Conservation (phyloP, 1,140 invertebrate genomes). For the Drosophila burlai region DNA sequence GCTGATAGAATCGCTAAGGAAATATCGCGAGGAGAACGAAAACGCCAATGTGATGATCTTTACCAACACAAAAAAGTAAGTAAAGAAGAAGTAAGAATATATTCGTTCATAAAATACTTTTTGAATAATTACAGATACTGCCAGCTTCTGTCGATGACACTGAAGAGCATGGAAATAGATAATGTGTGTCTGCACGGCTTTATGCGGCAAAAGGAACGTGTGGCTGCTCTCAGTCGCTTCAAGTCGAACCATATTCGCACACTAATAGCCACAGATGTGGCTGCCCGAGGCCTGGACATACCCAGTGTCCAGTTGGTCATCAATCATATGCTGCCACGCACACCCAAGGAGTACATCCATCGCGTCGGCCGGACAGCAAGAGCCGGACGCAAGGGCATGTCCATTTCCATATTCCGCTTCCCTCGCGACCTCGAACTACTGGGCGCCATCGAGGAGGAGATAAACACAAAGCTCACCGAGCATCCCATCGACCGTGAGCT, state of each 20-base stretch:
- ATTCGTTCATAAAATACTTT: not conserved
- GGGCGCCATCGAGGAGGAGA: slow-evolving; percentile 93
- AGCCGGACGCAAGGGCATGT: slow-evolving; percentile 93
- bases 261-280: slow-evolving; percentile 98
- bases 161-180: slow-evolving; percentile 94
- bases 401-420: slow-evolving; percentile 94
- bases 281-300: slow-evolving; percentile 96
- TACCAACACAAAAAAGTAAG: slow-evolving; percentile 96
- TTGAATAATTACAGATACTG: slow-evolving; percentile 88
- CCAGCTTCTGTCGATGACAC: slow-evolving; percentile 93
- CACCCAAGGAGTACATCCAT: slow-evolving; percentile 98
- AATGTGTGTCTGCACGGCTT: slow-evolving; percentile 95
- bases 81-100: not conserved
- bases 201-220: slow-evolving; percentile 92
- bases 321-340: slow-evolving; percentile 96
- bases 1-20: slow-evolving; percentile 94
- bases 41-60: slow-evolving; percentile 96
- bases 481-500: slow-evolving; percentile 92
- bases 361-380: slow-evolving; percentile 98
- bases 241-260: slow-evolving; percentile 94
- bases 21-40: slow-evolving; percentile 90
- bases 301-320: slow-evolving; percentile 96
- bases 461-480: slow-evolving; percentile 94
- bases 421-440: slow-evolving; percentile 96
- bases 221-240: slow-evolving; percentile 92